phyloP scores from a whole-genome alignment of 23 tunicate species.

The Styela plicata region DNA sequence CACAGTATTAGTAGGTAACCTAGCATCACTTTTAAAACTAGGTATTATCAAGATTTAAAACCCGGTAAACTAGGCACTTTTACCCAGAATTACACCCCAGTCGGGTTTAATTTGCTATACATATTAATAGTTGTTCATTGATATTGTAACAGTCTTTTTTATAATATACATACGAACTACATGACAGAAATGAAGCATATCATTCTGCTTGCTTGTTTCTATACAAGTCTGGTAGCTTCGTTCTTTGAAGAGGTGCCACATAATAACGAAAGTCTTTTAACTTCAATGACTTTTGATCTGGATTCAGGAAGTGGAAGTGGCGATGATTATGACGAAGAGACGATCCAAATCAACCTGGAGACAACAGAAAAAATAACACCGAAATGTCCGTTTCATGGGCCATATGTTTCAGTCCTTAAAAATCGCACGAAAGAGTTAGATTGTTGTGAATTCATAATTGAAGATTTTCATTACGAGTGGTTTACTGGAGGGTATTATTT shows the following conservation, averaged over 20 bases:
- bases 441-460: slow-evolving; percentile 36
- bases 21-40: no score
- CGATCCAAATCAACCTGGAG: background rate
- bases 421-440: slow-evolving; percentile 29
- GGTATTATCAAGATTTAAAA: no score
- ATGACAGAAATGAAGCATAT: no score
- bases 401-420: slow-evolving; percentile 10
- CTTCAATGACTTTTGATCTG: background rate
- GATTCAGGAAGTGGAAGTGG: background rate
- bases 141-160: no score
- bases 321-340: background rate
- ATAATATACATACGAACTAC: no score
- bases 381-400: slow-evolving; percentile 11
- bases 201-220: background rate
- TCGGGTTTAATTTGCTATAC: no score
- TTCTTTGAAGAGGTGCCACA: background rate
- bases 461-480: slow-evolving; percentile 33
- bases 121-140: no score
- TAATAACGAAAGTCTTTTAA: background rate
- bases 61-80: no score
- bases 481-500: slow-evolving; percentile 36
- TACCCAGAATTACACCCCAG: no score
- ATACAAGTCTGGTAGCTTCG: background rate
- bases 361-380: background rate
- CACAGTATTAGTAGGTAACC: no score